Conservation (phyloP, 2,797 vertebrate species). For the Numenius phaeopus region DNA sequence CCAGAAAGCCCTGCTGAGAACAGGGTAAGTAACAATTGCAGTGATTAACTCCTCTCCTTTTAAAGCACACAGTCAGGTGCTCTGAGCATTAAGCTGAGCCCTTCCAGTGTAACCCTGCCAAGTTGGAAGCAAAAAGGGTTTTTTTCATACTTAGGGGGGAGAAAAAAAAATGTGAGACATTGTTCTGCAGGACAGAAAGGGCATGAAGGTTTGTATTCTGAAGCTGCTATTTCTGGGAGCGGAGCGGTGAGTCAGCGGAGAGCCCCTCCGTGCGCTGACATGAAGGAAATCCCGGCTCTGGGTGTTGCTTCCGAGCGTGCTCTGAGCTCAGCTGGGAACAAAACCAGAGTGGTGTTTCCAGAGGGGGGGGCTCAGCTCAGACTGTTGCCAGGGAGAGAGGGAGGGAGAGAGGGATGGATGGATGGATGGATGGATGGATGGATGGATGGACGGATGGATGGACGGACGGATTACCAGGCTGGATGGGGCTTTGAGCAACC, state of each 20-base stretch:
- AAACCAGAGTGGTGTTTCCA: not conserved
- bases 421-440: not conserved
- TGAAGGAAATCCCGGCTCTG: constrained; percentile 1
- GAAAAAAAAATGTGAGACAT: not conserved
- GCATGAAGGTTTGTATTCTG: not conserved
- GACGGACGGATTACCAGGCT: not conserved
- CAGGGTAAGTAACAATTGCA: not conserved
- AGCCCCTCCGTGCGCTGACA: not conserved
- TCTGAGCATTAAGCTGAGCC: not conserved
- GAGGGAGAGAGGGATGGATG: not conserved
- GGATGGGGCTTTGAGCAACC: too few species aligned
- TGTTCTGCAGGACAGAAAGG: constrained; percentile 27
- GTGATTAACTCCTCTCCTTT: not conserved
- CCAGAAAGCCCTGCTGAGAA: not conserved
- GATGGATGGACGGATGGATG: not conserved
- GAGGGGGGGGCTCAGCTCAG: accelerated
- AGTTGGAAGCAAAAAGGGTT: not conserved
- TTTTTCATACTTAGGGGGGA: not conserved
- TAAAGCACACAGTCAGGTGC: not conserved
- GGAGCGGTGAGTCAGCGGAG: constrained; percentile 10
- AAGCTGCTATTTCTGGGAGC: constrained; percentile 49
- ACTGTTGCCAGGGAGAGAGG: not conserved
- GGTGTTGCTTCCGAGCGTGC: not conserved
- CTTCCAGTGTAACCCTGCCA: constrained; percentile 10
- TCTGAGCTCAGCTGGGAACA: not conserved